Evolutionary conservation across 2,888 invertebrate species (phyloP), one percentile per base, ranked within the genome.

Genomic region (Drosophila villosipedis): DNA sequence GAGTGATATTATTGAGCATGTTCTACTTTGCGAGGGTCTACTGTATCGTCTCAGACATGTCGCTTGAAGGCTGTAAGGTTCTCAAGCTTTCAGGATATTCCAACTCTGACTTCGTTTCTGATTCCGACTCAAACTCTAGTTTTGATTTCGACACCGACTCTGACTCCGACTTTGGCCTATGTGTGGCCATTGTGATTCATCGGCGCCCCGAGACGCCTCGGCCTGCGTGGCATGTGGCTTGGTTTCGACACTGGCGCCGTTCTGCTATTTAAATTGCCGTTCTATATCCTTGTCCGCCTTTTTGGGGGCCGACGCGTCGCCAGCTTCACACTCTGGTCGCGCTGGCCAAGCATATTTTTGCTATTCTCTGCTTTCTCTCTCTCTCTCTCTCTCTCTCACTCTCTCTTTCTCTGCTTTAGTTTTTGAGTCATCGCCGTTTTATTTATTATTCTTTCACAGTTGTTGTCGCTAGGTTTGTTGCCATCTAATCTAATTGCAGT

Each of bases 221-320:
- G 62, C 63, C 64, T 49, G 68, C 54, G 61, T 76, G 66, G 68
- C 80, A 83, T 83, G 85, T 73, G 85, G 84, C 85, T 80, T 77
- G 83, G 85, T 85, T 73, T 68, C 58, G 52, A 58, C 68, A 80
- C 83, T 92, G 92, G 91, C 91, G 91, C 92, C 92, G 85, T 84
- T 84, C 78, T 82, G 84, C 76, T 83, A 80, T 90, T 90, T 80
- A 80, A 88, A 83, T 85, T 83, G 84, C 85, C 80, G 80, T 75
- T 88, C 83, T 83, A 77, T 80, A 83, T 83, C 83, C 78, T 78
- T 80, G 78, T 73, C 73, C 82, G 81, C 76, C 83, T 72, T 76
- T 59, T 57, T 49, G 68, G 57, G 66, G 67, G 60, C 69, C 82
- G 82, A 58, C 75, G 65, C 83, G 85, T 75, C 83, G 83, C 84